Percentiles rank a stretch among this genome's conserved stretches.
phyloP scores from a whole-genome alignment of 2,888 invertebrate species.

The Archips crataeganus region DNA sequence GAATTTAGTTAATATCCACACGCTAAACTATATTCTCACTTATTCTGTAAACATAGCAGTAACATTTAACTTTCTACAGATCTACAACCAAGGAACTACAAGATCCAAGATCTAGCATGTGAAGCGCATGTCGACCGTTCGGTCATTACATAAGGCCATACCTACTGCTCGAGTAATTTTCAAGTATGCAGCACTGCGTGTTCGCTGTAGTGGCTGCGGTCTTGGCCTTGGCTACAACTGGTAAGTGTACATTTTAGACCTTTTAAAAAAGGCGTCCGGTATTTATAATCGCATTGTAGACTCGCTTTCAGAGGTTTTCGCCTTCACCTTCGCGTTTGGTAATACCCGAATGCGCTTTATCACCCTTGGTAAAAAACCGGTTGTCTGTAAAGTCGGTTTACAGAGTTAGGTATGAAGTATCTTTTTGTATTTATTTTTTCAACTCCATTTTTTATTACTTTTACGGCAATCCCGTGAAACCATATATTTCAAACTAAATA shows the following conservation, averaged over 20 bases:
- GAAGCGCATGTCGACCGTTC: not conserved
- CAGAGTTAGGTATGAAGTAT: no score
- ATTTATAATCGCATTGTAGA: not conserved
- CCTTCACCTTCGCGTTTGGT: not conserved
- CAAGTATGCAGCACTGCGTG: constrained; percentile 64
- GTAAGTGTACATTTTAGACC: constrained; percentile 55
- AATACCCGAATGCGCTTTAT: not conserved
- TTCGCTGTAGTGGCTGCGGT: constrained; percentile 59
- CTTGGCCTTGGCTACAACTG: constrained; percentile 68
- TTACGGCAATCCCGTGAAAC: no score
- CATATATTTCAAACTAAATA: no score
- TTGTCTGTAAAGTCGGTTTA: no score
- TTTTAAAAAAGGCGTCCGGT: constrained; percentile 18
- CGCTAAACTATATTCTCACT: no score
- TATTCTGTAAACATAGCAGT: not conserved
- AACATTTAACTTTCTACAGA: constrained; percentile 14
- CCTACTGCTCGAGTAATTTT: constrained; percentile 44
- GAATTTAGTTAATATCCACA: no score
- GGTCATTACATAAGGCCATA: constrained; percentile 18
- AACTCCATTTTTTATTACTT: no score
- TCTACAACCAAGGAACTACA: constrained; percentile 2
- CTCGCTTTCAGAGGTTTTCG: not conserved
- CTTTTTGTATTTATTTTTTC: no score
- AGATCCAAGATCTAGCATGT: not conserved
- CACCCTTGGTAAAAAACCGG: not conserved